These are phyloP conservation scores for Lysandra bellargus DNA, from an alignment of 2,888 invertebrate genomes.

Conservation along the genomic window DNA sequence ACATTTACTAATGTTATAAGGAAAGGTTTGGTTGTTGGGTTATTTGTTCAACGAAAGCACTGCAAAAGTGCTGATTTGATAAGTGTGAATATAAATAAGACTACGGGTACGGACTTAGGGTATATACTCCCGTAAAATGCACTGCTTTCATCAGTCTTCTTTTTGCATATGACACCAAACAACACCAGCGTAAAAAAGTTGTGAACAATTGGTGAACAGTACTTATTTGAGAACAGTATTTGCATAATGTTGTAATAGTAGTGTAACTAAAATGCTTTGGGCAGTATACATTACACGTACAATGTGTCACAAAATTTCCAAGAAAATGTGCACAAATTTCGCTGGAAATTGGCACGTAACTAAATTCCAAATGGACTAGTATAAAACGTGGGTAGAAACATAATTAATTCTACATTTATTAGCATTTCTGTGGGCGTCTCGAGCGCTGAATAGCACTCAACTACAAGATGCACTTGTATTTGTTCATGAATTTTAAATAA, in stretches of 20 bases:
- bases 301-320: not conserved
- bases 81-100: too few relatives aligned
- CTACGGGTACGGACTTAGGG: too few relatives aligned
- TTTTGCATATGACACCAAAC: too few relatives aligned
- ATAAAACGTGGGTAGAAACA: slow-evolving; percentile 9
- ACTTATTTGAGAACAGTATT: too few relatives aligned
- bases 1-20: not conserved
- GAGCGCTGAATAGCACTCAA: not conserved
- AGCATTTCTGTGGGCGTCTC: slow-evolving; percentile 17
- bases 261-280: too few relatives aligned
- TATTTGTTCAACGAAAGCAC: not conserved
- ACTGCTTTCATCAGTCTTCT: too few relatives aligned
- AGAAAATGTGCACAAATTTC: not conserved
- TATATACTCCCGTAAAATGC: too few relatives aligned
- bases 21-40: not conserved
- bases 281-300: not conserved
- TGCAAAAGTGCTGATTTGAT: too few relatives aligned
- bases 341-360: not conserved
- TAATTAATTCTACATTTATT: slow-evolving; percentile 22
- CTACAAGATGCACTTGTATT: slow-evolving; percentile 10
- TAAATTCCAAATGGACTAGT: slow-evolving; percentile 4
- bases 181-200: too few relatives aligned
- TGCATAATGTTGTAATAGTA: too few relatives aligned
- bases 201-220: too few relatives aligned
- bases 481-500: slow-evolving; percentile 21